Base-by-base conservation (phyloP, 1,140 invertebrate genomes). In the Oedothorax gibbosus region DNA sequence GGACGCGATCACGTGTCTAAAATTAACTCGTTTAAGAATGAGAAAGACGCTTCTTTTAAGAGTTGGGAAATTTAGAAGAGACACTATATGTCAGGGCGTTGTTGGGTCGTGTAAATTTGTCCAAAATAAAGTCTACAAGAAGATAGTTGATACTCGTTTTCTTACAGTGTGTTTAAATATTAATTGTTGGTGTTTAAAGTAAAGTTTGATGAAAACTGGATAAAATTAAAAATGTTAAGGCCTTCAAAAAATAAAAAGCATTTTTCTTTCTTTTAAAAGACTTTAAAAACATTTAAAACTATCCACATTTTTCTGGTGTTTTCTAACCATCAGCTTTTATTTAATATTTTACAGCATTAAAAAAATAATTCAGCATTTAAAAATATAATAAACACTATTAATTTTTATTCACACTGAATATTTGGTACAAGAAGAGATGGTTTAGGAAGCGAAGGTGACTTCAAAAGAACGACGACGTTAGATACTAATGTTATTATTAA, bases 1-100 rank as follows among this genome's bases (percentile, higher is more conserved):
- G 60, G 54, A 12, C 57, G 11, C 53, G 72, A 54, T 20, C 72
- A 75, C 72, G 54, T 50, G 56, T 75, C 11, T 6, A 49, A 75
- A 75, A 75, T 75, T 35, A 75, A 75, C 72, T 56, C 72, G 20
- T 57, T 75, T 75, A 75, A 60, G 72, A 35, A 75, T 60, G 72
- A 53, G 54, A 35, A 75, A 15, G 72, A 49, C 56, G 57, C 72
- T 75, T 56, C 53, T 75, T 75, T 75, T 57, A n/a, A 21, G 10
- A 15, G 53, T 57, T 12, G 20, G 54, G 20, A 51, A 5, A 21
- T 57, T 7, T 75, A 75, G 57, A 56, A 75, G 72, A 56, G 21
- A 7, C 54, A 57, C 57, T 14, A 14, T 20, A 57, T 57, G 56
- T 75, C 57, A 60, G 57, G 57, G 9, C 56, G 15, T 9, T 20